A percentile compares a stretch with the other conserved stretches of the same genome.
Conservation (phyloP, 2,797 vertebrate species). For the Todus mexicanus region DNA sequence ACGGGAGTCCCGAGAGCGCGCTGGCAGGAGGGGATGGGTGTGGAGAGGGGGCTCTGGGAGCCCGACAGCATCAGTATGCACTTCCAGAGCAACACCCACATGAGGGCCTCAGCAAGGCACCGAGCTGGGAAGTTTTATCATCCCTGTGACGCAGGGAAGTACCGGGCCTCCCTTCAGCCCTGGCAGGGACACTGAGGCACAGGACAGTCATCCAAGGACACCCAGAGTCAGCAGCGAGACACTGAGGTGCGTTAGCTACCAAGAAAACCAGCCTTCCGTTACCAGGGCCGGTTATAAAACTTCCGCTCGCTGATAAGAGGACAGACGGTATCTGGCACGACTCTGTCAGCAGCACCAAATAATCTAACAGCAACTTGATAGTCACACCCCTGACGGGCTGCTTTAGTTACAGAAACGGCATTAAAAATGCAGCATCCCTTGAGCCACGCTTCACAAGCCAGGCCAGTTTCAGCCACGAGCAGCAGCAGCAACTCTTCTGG, state of each 20-base stretch:
- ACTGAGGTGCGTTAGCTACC: not conserved
- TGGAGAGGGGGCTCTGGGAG: not conserved
- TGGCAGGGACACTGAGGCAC: constrained; percentile 25
- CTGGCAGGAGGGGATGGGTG: accelerated
- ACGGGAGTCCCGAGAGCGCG: not conserved
- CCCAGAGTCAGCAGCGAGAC: not conserved
- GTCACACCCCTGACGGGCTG: not conserved
- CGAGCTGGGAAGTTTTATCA: not conserved
- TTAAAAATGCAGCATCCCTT: constrained; percentile 28
- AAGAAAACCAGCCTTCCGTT: not conserved
- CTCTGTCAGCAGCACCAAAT: constrained; percentile 34
- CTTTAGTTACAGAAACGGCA: constrained; percentile 28
- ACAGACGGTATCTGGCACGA: not conserved
- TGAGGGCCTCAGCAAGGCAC: not conserved
- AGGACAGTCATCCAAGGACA: constrained; percentile 45
- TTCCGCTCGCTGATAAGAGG: not conserved
- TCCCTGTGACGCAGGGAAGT: not conserved
- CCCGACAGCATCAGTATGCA: not conserved
- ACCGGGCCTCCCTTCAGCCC: not conserved
- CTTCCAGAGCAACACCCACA: not conserved
- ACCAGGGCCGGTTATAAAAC: not conserved
- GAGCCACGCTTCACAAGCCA: not conserved
- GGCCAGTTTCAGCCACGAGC: not conserved
- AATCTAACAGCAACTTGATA: not conserved
- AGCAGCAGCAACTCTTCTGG: not conserved